A percentile compares a stretch with the other conserved stretches of the same genome.
phyloP scores from a whole-genome alignment of 2,113 vertebrate genomes.

The Misgurnus mizolepis region DNA sequence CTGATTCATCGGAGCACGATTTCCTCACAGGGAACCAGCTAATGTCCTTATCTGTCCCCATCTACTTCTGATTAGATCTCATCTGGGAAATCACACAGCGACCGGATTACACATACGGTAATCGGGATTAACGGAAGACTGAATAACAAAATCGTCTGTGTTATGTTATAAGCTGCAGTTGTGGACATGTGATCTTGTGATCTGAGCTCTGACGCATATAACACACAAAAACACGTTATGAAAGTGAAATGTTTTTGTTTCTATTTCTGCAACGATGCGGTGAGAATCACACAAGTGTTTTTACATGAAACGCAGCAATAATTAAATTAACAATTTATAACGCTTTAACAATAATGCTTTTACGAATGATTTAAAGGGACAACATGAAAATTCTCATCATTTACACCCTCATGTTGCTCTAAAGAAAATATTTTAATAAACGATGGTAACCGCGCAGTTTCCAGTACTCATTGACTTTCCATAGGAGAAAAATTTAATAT shows the following conservation, averaged over 20 bases:
- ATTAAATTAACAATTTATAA: too few relatives aligned
- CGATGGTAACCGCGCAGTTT: too few relatives aligned
- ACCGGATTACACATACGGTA: constrained; percentile 14
- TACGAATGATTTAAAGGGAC: too few relatives aligned
- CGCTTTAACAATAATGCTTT: too few relatives aligned
- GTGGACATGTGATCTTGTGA: constrained; percentile 18
- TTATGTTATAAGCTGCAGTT: constrained; percentile 31
- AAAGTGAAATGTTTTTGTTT: too few relatives aligned
- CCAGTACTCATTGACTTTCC: too few relatives aligned
- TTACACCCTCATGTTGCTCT: too few relatives aligned
- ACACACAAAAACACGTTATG: background rate
- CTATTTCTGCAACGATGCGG: background rate
- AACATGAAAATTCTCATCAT: too few relatives aligned
- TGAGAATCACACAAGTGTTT: background rate
- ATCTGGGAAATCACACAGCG: constrained; percentile 48
- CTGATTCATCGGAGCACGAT: constrained; percentile 33
- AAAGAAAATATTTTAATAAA: too few relatives aligned
- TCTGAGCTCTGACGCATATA: background rate
- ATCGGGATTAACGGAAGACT: constrained; percentile 32
- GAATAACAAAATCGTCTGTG: constrained; percentile 18
- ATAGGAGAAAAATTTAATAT: too few relatives aligned
- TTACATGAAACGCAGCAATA: too few relatives aligned
- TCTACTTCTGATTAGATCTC: constrained; percentile 70
- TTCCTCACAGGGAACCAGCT: constrained; percentile 61
- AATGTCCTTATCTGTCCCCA: constrained; percentile 67